Percentiles rank a stretch among this genome's conserved stretches.
Evolutionary conservation across 2,888 invertebrate genomes (phyloP).

Genomic region (Pomacea canaliculata): DNA sequence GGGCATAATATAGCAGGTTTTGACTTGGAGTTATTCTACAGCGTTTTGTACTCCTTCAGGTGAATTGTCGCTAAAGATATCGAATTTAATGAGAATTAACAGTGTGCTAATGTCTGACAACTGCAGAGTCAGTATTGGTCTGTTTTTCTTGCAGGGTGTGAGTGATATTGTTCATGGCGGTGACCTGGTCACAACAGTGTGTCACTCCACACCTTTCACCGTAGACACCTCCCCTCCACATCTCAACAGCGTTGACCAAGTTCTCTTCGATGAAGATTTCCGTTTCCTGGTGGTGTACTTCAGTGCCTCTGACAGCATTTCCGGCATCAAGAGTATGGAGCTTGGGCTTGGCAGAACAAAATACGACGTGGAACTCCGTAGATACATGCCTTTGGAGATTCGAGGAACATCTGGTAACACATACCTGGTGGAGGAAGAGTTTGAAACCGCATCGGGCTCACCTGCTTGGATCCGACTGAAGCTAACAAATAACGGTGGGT

Average conservation of each 20-base stretch:
- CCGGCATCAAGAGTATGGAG: constrained; percentile 45
- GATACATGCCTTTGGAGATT: constrained; percentile 40
- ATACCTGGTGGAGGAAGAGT: constrained; percentile 44
- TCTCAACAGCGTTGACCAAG: constrained; percentile 41
- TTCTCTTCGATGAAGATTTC: constrained; percentile 53
- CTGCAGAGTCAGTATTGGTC: no score
- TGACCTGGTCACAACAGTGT: constrained; percentile 52
- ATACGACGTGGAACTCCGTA: constrained; percentile 43
- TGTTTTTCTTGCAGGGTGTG: constrained; percentile 24
- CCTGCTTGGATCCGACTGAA: constrained; percentile 54
- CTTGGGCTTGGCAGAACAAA: constrained; percentile 52
- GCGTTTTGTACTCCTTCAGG: no score
- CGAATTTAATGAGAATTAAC: no score
- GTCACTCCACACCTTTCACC: constrained; percentile 47
- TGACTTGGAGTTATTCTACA: no score
- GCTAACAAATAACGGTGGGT: constrained; percentile 48
- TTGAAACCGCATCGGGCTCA: constrained; percentile 46
- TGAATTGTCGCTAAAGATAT: no score
- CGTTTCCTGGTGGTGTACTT: constrained; percentile 49
- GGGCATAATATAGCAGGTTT: no score
- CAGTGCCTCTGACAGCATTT: constrained; percentile 40
- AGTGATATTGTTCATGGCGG: constrained; percentile 49
- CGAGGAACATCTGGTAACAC: constrained; percentile 27
- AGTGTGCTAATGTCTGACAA: no score
- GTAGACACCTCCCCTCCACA: constrained; percentile 51